Evolutionary conservation across 1,140 invertebrate species (phyloP).

Genomic region (Sipha flava): DNA sequence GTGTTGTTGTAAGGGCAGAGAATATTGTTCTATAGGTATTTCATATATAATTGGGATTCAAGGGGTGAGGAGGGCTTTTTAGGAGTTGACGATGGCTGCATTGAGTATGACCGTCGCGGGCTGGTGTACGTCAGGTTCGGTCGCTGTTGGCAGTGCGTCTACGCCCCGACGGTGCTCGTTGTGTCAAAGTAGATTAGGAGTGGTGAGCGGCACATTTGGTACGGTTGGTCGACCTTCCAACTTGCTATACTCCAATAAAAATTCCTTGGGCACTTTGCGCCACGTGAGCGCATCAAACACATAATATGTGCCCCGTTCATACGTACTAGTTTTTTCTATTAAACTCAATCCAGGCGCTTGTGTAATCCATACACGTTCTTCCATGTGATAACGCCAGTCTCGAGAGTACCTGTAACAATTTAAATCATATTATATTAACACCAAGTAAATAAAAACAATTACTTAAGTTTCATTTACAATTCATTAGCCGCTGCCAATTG

Average conservation of each 20-base stretch:
- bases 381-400: constrained; percentile 98
- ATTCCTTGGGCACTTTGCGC: constrained; percentile 92
- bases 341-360: constrained; percentile 86
- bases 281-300: constrained; percentile 97
- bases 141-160: constrained; percentile 25
- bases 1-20: not conserved
- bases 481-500: constrained; percentile 93
- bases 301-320: constrained; percentile 96
- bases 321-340: constrained; percentile 86
- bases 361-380: constrained; percentile 98
- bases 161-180: constrained; percentile 30
- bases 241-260: constrained; percentile 95
- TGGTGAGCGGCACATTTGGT: constrained; percentile 36
- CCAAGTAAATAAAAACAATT: not conserved
- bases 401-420: constrained; percentile 66
- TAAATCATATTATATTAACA: not conserved
- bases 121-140: constrained; percentile 22
- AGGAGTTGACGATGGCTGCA: constrained; percentile 31
- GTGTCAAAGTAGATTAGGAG: constrained; percentile 27
- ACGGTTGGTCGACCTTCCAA: constrained; percentile 74
- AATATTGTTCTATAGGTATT: constrained; percentile 19
- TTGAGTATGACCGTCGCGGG: constrained; percentile 19
- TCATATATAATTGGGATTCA: not conserved
- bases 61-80: not conserved
- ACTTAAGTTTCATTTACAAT: constrained; percentile 58